phyloP scores from a whole-genome alignment of 2,888 invertebrate species.

The Agrenia bidenticulata region DNA sequence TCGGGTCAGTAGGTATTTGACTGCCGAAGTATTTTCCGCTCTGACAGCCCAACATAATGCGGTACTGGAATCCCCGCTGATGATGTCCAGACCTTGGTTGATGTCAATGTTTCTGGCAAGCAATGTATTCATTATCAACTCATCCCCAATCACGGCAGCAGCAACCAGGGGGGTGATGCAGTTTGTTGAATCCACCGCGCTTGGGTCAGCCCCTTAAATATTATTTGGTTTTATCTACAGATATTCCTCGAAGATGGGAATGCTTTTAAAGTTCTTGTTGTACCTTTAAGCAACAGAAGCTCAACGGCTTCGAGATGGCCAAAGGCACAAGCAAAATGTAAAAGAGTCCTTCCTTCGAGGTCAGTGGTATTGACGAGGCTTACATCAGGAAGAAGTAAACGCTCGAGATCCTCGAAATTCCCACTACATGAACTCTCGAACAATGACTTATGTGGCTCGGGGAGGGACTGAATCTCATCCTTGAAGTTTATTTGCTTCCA shows the following conservation, averaged over 20 bases:
- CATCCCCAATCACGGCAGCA: slow-evolving; percentile 8
- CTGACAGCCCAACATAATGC: slow-evolving; percentile 11
- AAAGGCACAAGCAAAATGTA: slow-evolving; percentile 13
- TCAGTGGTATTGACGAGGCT: slow-evolving; percentile 11
- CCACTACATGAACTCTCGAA: background rate
- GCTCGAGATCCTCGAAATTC: background rate
- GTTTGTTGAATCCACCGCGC: background rate
- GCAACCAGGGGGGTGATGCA: slow-evolving; percentile 8
- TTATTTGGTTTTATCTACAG: too few relatives aligned
- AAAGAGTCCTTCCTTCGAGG: background rate
- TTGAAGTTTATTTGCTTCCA: background rate
- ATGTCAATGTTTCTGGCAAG: background rate
- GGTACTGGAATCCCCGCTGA: background rate
- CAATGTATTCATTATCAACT: slow-evolving; percentile 1
- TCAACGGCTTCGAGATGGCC: background rate
- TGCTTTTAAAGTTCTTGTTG: too few relatives aligned
- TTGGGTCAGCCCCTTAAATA: slow-evolving; percentile 11
- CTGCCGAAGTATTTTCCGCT: background rate
- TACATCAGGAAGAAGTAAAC: background rate
- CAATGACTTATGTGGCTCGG: background rate
- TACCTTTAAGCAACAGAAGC: slow-evolving; percentile 3
- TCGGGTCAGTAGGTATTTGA: slow-evolving; percentile 1
- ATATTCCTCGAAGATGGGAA: too few relatives aligned
- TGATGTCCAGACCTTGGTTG: background rate
- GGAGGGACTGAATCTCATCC: background rate